phyloP scores from a whole-genome alignment of 1,140 invertebrate species.

The Megalopta genalis region DNA sequence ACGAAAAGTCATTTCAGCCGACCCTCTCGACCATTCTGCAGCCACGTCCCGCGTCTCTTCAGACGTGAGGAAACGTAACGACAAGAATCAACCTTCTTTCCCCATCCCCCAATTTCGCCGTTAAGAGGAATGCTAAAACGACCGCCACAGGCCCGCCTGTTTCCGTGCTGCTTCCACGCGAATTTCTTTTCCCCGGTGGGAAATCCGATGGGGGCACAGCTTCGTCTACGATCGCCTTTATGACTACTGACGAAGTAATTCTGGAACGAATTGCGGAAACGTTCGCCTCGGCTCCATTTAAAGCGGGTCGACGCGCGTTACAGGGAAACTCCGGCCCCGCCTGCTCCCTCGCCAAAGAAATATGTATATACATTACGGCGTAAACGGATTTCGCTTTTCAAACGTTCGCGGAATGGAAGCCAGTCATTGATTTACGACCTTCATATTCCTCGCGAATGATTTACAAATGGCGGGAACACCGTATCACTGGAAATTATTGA shows the following conservation, averaged over 20 bases:
- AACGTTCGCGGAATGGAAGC: background rate
- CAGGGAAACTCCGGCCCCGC: too few species aligned
- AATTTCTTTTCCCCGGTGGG: slow-evolving; percentile 58
- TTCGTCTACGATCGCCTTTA: slow-evolving; percentile 47
- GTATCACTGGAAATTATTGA: background rate
- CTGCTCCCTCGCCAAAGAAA: too few species aligned
- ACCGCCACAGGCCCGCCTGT: slow-evolving; percentile 37
- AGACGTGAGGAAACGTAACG: slow-evolving; percentile 59
- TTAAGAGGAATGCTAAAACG: slow-evolving; percentile 56
- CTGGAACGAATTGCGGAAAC: slow-evolving; percentile 35
- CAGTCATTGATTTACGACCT: background rate
- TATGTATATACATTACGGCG: background rate
- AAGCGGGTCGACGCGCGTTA: slow-evolving; percentile 15
- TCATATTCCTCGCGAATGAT: background rate
- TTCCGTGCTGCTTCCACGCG: slow-evolving; percentile 48
- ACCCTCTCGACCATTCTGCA: slow-evolving; percentile 48
- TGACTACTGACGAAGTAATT: slow-evolving; percentile 47
- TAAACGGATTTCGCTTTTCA: background rate
- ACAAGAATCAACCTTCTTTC: slow-evolving; percentile 44
- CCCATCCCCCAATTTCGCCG: background rate
- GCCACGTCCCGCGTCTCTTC: slow-evolving; percentile 15
- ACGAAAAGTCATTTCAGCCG: slow-evolving; percentile 69
- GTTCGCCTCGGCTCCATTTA: slow-evolving; percentile 1
- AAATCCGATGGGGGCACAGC: slow-evolving; percentile 46
- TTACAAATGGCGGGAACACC: background rate